Percentiles rank a stretch among this genome's conserved stretches.
Conservation (phyloP, 2,888 invertebrate genomes). For the Cantharis rustica region DNA sequence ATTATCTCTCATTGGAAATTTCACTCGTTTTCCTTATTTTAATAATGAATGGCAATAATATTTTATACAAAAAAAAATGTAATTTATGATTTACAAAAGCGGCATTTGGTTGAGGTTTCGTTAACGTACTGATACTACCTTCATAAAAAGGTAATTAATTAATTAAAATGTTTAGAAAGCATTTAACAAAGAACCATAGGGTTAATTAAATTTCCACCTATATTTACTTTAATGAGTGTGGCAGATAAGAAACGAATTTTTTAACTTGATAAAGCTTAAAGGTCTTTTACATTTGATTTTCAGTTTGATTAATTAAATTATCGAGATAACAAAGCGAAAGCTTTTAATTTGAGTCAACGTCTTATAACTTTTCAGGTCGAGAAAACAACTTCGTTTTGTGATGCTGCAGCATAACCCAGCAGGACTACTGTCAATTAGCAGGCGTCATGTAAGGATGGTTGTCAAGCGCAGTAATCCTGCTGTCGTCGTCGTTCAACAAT, state of each 20-base stretch:
- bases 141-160: not conserved
- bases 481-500: slow-evolving; percentile 28
- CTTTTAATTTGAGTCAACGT: slow-evolving; percentile 6
- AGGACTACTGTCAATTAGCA: slow-evolving; percentile 37
- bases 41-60: too few relatives aligned
- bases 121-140: not conserved
- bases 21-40: not conserved
- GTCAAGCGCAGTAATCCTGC: slow-evolving; percentile 32
- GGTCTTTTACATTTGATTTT: slow-evolving; percentile 3
- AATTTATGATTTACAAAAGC: not conserved
- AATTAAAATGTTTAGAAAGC: not conserved
- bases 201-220: not conserved
- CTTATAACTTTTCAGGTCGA: slow-evolving; percentile 6
- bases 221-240: slow-evolving; percentile 1
- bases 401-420: slow-evolving; percentile 25
- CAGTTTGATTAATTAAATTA: slow-evolving; percentile 17
- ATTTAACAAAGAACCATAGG: not conserved
- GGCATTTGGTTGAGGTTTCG: not conserved
- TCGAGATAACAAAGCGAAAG: slow-evolving; percentile 7
- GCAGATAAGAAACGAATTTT: not conserved
- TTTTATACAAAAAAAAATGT: too few relatives aligned
- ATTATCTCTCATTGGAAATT: not conserved
- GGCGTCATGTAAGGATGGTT: slow-evolving; percentile 29
- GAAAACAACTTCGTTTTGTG: slow-evolving; percentile 18
- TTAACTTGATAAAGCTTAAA: slow-evolving; percentile 12